phyloP scores from a whole-genome alignment of 2,888 invertebrate species.

The Vanessa cardui region DNA sequence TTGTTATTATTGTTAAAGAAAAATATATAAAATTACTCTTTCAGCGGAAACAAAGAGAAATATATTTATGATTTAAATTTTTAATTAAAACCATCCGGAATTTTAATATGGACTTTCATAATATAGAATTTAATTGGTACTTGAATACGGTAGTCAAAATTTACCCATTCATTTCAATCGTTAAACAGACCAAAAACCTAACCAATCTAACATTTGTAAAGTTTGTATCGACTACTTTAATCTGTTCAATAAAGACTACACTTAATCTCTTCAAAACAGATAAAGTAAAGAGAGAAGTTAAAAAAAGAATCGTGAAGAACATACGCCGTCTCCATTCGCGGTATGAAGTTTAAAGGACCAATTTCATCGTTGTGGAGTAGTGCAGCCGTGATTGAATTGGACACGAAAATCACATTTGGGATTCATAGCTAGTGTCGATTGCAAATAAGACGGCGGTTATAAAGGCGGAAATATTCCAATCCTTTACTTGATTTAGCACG shows the following conservation, averaged over 20 bases:
- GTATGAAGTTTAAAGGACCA: neutral
- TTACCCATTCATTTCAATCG: too few species aligned
- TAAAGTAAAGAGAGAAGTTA: neutral
- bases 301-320: neutral
- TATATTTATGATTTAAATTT: neutral
- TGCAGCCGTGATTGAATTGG: conserved; percentile 14
- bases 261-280: neutral
- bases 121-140: too few species aligned
- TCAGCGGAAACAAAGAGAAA: neutral
- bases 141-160: too few species aligned
- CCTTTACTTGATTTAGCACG: conserved; percentile 39
- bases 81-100: too few species aligned
- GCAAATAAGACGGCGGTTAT: conserved; percentile 34
- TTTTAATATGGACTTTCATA: too few species aligned
- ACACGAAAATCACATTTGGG: conserved; percentile 26
- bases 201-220: too few species aligned
- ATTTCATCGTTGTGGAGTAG: conserved; percentile 12
- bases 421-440: conserved; percentile 34
- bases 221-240: too few species aligned
- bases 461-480: conserved; percentile 37
- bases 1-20: neutral
- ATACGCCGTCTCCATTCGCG: neutral
- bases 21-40: neutral
- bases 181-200: too few species aligned
- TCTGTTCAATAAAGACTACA: too few species aligned